A percentile compares a stretch with the other conserved stretches of the same genome.
These are phyloP conservation scores for Cephus runcator DNA, from an alignment of 2,888 invertebrate species.

Conservation along the genomic window DNA sequence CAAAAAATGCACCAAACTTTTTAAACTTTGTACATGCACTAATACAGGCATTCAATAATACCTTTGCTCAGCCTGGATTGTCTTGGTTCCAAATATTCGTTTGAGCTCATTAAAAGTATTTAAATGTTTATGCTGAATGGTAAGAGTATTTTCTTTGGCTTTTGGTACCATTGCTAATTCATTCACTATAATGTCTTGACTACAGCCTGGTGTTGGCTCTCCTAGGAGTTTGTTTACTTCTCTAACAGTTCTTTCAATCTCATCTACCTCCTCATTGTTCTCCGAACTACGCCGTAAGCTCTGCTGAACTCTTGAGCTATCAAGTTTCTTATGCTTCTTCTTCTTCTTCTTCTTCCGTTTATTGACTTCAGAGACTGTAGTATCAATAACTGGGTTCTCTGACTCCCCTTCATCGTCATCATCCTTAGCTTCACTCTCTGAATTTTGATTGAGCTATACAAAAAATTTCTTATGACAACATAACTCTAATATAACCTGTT, in stretches of 20 bases:
- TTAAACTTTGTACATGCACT: too few species aligned
- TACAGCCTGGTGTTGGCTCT: constrained; percentile 64
- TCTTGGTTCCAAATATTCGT: constrained; percentile 83
- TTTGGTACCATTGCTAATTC: constrained; percentile 29
- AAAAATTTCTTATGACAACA: constrained; percentile 5
- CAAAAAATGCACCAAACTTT: too few species aligned
- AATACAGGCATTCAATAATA: constrained; percentile 25
- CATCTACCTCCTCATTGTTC: constrained; percentile 68
- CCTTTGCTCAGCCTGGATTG: constrained; percentile 75
- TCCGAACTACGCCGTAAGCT: constrained; percentile 27
- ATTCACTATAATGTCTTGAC: constrained; percentile 40
- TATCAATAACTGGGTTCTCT: constrained; percentile 64
- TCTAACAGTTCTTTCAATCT: constrained; percentile 74
- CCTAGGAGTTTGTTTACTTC: constrained; percentile 77
- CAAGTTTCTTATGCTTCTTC: constrained; percentile 70
- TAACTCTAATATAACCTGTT: constrained; percentile 2
- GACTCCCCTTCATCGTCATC: constrained; percentile 75
- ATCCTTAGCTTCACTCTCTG: constrained; percentile 77
- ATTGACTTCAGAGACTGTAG: constrained; percentile 55
- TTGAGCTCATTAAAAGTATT: constrained; percentile 85
- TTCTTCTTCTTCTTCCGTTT: constrained; percentile 74
- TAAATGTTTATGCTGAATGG: constrained; percentile 76
- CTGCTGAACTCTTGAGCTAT: constrained; percentile 44
- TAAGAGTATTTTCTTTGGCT: constrained; percentile 68
- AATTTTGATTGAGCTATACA: constrained; percentile 73